These are phyloP conservation scores for Melopsittacus undulatus DNA, from an alignment of 2,797 vertebrate species.

Conservation along the genomic window DNA sequence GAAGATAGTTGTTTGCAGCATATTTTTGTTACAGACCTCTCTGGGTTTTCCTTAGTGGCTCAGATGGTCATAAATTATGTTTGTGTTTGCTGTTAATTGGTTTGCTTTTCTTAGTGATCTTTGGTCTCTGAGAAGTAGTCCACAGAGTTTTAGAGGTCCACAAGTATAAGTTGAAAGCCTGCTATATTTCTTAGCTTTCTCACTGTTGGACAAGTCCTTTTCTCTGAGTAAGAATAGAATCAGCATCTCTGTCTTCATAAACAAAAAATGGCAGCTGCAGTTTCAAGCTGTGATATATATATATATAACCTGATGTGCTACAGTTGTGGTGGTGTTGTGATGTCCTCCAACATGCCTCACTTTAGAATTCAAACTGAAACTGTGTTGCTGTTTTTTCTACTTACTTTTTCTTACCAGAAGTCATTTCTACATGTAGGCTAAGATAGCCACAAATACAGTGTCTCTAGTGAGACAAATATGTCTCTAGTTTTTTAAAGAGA, in stretches of 20 bases:
- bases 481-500: constrained; percentile 16
- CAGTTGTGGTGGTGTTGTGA: background rate
- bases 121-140: background rate
- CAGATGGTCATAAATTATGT: background rate
- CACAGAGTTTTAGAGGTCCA: background rate
- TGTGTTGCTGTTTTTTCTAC: constrained; percentile 45
- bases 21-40: background rate
- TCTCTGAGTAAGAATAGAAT: constrained; percentile 4
- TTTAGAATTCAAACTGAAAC: constrained; percentile 55
- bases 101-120: background rate
- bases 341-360: constrained; percentile 1
- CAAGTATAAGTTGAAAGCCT: background rate
- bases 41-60: background rate
- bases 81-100: background rate
- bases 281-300: background rate
- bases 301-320: background rate
- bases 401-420: background rate
- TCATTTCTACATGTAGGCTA: constrained; percentile 33
- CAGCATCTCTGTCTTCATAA: background rate
- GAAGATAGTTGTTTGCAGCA: background rate
- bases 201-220: background rate
- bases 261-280: background rate
- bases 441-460: constrained; percentile 23
- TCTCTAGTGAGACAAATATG: constrained; percentile 53
- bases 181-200: background rate